Evolutionary conservation across 2,888 invertebrate species (phyloP).

Genomic region (Encarsia formosa): DNA sequence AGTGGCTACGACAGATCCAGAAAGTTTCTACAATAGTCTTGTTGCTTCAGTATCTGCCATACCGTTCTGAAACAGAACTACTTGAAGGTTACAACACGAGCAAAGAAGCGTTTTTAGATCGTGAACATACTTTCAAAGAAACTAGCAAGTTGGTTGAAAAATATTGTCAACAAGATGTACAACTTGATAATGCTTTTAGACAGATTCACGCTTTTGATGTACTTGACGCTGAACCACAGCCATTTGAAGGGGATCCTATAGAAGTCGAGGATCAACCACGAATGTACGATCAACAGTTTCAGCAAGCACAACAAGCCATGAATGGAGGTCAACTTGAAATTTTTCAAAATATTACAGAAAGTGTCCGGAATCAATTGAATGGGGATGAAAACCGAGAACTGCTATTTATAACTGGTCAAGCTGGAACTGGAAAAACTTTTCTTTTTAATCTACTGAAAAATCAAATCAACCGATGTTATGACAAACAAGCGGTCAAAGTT

Average conservation of each 20-base stretch:
- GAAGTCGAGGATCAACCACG: not conserved
- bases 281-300: not conserved
- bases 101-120: not conserved
- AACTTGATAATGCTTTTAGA: not conserved
- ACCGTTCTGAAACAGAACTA: not conserved
- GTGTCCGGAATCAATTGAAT: not conserved
- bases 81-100: not conserved
- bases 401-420: not conserved
- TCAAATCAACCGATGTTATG: not conserved
- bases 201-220: not conserved
- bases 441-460: not conserved
- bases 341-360: not conserved
- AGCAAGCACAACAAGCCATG: not conserved
- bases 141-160: not conserved
- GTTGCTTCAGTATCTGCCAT: not conserved
- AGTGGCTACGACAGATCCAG: not conserved
- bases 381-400: not conserved
- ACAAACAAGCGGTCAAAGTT: not conserved
- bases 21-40: not conserved
- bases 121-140: not conserved
- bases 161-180: too few relatives aligned
- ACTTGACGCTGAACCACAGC: not conserved
- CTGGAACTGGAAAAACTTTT: not conserved
- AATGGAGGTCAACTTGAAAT: not conserved
- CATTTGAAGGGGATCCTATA: not conserved